Conservation (phyloP, 1,140 invertebrate genomes). For the Branchinecta lindahli region DNA sequence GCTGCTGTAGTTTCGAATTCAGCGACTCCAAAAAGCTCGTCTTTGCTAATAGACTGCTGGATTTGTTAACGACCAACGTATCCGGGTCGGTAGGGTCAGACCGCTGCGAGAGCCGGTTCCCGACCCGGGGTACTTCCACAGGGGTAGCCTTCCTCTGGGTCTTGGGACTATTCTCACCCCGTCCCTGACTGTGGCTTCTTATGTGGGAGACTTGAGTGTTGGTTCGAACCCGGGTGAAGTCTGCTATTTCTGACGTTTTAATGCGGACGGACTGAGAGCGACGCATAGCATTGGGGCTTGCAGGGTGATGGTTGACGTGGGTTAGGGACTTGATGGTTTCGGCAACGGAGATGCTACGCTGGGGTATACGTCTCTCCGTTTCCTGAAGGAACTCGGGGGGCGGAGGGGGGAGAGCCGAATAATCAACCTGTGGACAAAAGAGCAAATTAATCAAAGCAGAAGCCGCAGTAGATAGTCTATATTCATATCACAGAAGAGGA, state of each 20-base stretch:
- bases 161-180: neutral
- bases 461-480: no score
- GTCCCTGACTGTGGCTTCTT: constrained; percentile 15
- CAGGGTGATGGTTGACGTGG: constrained; percentile 65
- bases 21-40: neutral
- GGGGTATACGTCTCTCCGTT: constrained; percentile 26
- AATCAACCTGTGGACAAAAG: constrained; percentile 14
- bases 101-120: constrained; percentile 12
- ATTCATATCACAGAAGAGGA: no score
- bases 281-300: constrained; percentile 58
- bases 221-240: constrained; percentile 23
- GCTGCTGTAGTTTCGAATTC: neutral
- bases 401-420: constrained; percentile 25
- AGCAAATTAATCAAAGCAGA: neutral
- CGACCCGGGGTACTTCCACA: constrained; percentile 18
- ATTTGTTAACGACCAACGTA: neutral
- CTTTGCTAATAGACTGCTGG: neutral
- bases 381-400: constrained; percentile 66
- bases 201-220: constrained; percentile 12
- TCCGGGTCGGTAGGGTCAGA: neutral
- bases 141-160: constrained; percentile 16
- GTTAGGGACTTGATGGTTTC: constrained; percentile 71
- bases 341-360: constrained; percentile 45
- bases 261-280: constrained; percentile 32
- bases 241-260: neutral